Conservation (phyloP, 2,888 invertebrate species). For the Acanthococcus lagerstroemiae region DNA sequence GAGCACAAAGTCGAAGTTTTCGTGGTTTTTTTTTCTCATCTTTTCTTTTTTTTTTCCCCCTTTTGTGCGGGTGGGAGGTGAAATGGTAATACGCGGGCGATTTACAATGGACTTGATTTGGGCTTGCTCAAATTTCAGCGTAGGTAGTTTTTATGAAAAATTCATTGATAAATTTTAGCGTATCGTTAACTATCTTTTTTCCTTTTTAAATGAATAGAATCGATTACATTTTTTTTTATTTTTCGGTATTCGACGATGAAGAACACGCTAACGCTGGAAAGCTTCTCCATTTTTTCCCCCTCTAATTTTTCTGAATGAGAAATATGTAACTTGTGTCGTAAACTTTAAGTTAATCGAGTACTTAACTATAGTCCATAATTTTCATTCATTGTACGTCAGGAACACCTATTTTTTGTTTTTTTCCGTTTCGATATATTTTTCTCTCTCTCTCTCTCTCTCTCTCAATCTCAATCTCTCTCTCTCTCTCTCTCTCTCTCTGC, state of each 20-base stretch:
- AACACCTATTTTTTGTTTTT: neutral
- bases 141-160: neutral
- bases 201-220: neutral
- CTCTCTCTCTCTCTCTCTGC: constrained; percentile 6
- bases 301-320: no score
- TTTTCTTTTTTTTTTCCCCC: neutral
- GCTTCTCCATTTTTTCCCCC: neutral
- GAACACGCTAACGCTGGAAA: neutral
- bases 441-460: neutral
- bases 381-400: no score
- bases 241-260: neutral
- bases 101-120: neutral
- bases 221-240: neutral
- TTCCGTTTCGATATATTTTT: neutral
- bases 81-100: neutral
- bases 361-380: no score
- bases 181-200: neutral
- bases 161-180: neutral
- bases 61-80: neutral
- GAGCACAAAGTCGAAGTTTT: constrained; percentile 10
- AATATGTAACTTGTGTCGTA: no score
- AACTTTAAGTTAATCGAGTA: no score
- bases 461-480: constrained; percentile 5
- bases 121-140: constrained; percentile 30
- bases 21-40: constrained; percentile 1